Evolutionary conservation across 2,888 invertebrate genomes (phyloP), one percentile per base, ranked within the genome.

Genomic region (Parthenolecanium corni): DNA sequence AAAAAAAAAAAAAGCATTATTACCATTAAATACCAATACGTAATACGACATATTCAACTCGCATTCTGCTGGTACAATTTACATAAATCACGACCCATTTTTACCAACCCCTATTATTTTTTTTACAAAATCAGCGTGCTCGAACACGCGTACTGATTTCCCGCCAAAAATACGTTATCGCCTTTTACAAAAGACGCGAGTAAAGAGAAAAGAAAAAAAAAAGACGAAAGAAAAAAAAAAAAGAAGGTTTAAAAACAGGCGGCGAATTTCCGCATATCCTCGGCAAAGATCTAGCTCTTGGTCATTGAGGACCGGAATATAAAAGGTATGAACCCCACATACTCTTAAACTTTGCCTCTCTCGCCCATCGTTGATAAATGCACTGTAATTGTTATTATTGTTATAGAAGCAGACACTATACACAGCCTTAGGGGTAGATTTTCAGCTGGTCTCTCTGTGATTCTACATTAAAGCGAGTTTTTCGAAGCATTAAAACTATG

Each of bases 361-460:
- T 49, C 49, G 49, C 49, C 49, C 56, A 44, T 56, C 58, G 58
- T 58, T n/a, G 58, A 58, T 58, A 58, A 46, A 58, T 58, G 58
- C 58, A 58, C 58, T 46, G 58, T 58, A 58, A 58, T 58, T 58
- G 58, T 58, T 58, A 58, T 58, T 58, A 58, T 58, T 58, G 58
- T 58, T 58, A 58, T 58, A 44, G 58, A 58, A 58, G 58, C 58
- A 58, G 58, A 58, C 58, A 46, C 58, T 31, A n/a, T n/a, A 21
- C 21, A 49, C 49, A 49, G 47, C 58, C 58, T 58, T 58, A 49
- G 58, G 31, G 58, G 58, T 58, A 47, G 58, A 58, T 58, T 58
- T 58, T 58, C 58, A 58, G 58, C 58, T 58, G 58, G 58, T 58
- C 54, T 54, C n/a, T n/a, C 58, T 58, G 58, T 58, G 58, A 58